Evolutionary conservation across 1,140 invertebrate genomes (phyloP).

Genomic region (Himalopsyche phryganea): DNA sequence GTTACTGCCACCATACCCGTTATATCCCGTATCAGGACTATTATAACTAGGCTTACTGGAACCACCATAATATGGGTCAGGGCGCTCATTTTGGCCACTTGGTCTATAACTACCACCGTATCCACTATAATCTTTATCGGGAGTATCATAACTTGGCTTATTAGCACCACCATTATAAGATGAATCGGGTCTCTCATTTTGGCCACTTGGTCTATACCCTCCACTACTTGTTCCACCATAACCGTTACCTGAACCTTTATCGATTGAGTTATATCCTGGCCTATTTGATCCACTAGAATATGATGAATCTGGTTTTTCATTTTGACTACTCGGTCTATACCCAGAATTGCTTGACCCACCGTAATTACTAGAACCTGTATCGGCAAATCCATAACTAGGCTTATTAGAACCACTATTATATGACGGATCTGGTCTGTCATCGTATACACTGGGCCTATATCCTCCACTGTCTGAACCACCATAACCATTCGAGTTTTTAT

Average conservation of each 20-base stretch:
- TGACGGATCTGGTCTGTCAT: constrained; percentile 22
- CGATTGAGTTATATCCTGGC: too few relatives aligned
- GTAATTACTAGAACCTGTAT: background rate
- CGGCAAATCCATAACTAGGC: background rate
- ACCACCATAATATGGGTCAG: background rate
- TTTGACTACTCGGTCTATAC: constrained; percentile 11
- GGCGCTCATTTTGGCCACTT: background rate
- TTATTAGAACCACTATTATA: constrained; percentile 10
- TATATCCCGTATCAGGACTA: background rate
- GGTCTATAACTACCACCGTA: background rate
- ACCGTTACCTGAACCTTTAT: too few relatives aligned
- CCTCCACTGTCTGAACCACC: constrained; percentile 1
- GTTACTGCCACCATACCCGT: background rate
- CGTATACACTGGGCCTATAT: constrained; percentile 1
- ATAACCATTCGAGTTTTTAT: background rate
- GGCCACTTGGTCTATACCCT: background rate
- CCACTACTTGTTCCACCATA: constrained; percentile 5
- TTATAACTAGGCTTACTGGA: background rate
- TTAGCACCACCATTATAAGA: constrained; percentile 1
- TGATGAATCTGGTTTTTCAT: constrained; percentile 12
- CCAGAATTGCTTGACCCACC: background rate
- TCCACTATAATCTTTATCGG: background rate
- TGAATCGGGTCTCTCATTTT: background rate
- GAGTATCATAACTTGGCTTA: background rate
- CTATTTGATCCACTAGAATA: background rate